Evolutionary conservation across 1,140 invertebrate genomes (phyloP), one percentile per base, ranked within the genome.

Genomic region (Arctopsyche grandis): DNA sequence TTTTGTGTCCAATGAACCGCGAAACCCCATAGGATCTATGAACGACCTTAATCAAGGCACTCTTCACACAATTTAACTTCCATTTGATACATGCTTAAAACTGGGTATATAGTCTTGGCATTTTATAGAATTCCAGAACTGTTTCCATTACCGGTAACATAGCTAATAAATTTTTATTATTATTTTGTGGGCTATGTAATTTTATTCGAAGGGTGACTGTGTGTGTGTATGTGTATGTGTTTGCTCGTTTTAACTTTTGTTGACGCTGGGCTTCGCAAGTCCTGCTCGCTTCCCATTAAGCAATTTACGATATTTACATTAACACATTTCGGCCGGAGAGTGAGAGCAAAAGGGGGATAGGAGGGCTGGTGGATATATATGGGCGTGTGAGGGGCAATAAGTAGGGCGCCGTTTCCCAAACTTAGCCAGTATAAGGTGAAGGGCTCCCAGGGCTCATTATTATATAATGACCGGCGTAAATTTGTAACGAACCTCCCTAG

Each of bases 291-390:
- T 63, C 74, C 74, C 74, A 76, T 76, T 76, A 76, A 76, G 74
- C 74, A 76, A 76, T 76, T 76, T 76, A 76, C 46, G 74, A 76
- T 76, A 76, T 76, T 76, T 76, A 76, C 74, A 63, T 76, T 76
- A 63, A 76, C 74, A 76, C 56, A 58, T 63, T 76, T 43, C 26
- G 24, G 7, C 58, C 58, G 16, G 16, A 9, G 16, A 4, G 9
- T 38, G 5, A 10, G 58, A 19, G 16, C 58, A 16, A 19, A 16
- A 22, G 16, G 12, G 48, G 12, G 16, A n/a, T n/a, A n/a, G 48
- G 48, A 16, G 12, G 48, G 10, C 16, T 12, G 3, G 48, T 14
- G 16, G 16, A 52, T 52, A 52, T 52, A 52, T 16, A 52, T 52
- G 48, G 48, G 48, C 16, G 63, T 66, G 63, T 63, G 12, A 38